Evolutionary conservation across 2,888 invertebrate genomes (phyloP).

Genomic region (Oxyteleia sp.): DNA sequence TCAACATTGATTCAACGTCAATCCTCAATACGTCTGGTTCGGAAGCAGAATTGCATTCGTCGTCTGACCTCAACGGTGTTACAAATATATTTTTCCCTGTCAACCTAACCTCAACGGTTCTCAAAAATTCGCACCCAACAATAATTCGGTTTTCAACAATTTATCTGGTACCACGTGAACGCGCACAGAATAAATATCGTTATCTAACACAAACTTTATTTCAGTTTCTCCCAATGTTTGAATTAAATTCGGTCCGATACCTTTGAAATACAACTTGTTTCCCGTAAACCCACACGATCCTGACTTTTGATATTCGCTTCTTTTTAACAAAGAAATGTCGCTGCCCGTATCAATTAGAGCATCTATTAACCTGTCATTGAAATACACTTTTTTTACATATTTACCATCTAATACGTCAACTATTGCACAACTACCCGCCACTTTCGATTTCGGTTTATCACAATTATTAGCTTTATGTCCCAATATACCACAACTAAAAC

Average conservation of each 20-base stretch:
- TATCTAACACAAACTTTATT: too few species aligned
- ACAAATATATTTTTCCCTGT: background rate
- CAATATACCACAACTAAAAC: background rate
- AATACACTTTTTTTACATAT: constrained; percentile 1
- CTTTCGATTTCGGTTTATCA: background rate
- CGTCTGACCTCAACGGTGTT: background rate
- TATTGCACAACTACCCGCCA: background rate
- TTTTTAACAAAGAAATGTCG: background rate
- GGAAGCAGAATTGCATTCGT: background rate
- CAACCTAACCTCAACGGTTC: constrained; percentile 8
- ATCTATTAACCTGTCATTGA: background rate
- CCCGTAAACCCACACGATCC: background rate
- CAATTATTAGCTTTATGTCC: constrained; percentile 1
- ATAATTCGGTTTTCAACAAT: background rate
- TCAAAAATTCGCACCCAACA: constrained; percentile 9
- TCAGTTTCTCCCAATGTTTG: too few species aligned
- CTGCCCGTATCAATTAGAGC: background rate
- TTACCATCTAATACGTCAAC: constrained; percentile 7
- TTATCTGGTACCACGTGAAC: background rate
- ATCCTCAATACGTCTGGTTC: constrained; percentile 18
- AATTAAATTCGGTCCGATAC: background rate
- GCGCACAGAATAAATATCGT: background rate
- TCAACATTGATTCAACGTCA: too few species aligned
- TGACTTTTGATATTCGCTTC: background rate
- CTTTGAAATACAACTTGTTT: background rate